Conservation (phyloP, 2,888 invertebrate genomes). For the Euspilapteryx auroguttella region DNA sequence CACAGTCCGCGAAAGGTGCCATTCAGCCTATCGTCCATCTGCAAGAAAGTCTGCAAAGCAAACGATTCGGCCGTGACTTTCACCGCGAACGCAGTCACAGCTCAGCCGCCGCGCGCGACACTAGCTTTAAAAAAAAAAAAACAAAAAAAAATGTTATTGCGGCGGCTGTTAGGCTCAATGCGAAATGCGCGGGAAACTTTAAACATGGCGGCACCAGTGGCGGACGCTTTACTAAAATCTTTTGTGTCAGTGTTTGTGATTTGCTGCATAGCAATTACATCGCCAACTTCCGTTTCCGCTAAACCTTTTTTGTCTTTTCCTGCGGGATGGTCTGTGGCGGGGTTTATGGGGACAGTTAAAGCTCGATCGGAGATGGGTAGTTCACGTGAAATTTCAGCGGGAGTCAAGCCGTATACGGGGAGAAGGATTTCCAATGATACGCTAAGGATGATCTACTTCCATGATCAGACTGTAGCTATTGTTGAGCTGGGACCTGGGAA, state of each 20-base stretch:
- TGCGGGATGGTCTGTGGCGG: constrained; percentile 48
- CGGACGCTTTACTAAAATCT: constrained; percentile 47
- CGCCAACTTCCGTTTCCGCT: constrained; percentile 44
- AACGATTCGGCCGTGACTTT: too few species aligned
- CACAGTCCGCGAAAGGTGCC: constrained; percentile 2
- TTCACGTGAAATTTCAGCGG: constrained; percentile 30
- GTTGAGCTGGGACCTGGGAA: constrained; percentile 75
- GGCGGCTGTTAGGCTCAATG: constrained; percentile 37
- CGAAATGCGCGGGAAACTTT: constrained; percentile 39
- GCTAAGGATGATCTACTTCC: constrained; percentile 73
- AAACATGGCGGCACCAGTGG: constrained; percentile 35
- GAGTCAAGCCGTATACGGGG: constrained; percentile 66
- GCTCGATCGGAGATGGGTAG: constrained; percentile 30
- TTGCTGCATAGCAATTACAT: constrained; percentile 43
- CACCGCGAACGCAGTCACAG: too few species aligned
- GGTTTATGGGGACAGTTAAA: constrained; percentile 38
- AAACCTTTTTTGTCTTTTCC: constrained; percentile 52
- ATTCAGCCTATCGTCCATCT: constrained; percentile 3
- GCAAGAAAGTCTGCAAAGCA: constrained; percentile 24
- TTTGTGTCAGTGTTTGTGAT: constrained; percentile 39
- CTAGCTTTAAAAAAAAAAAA: constrained; percentile 8
- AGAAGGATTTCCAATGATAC: constrained; percentile 67
- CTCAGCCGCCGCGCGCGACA: too few species aligned
- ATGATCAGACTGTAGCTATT: constrained; percentile 82
- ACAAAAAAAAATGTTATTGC: constrained; percentile 29